Evolutionary conservation across 2,113 vertebrate genomes (phyloP).

Genomic region (Dolichotis patagonum): DNA sequence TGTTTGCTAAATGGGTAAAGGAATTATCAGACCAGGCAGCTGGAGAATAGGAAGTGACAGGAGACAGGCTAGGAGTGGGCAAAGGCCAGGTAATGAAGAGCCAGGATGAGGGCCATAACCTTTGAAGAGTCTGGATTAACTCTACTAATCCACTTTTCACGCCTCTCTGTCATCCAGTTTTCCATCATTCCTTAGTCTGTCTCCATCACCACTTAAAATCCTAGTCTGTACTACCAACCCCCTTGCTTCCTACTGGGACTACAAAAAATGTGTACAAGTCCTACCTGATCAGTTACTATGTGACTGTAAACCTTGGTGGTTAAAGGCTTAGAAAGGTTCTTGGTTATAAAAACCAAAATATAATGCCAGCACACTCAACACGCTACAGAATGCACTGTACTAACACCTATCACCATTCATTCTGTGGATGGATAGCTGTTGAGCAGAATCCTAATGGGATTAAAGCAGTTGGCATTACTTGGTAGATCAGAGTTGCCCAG

Average conservation of each 20-base stretch:
- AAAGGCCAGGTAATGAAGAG: not conserved
- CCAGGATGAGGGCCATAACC: not conserved
- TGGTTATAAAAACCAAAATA: not conserved
- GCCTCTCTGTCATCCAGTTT: not conserved
- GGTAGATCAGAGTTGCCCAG: not conserved
- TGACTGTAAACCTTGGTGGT: not conserved
- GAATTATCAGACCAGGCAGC: not conserved
- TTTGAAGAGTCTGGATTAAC: not conserved
- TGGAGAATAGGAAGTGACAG: no score
- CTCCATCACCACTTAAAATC: not conserved
- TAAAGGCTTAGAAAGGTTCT: not conserved
- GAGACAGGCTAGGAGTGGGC: not conserved
- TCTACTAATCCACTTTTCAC: not conserved
- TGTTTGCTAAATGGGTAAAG: slow-evolving; percentile 17
- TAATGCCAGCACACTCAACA: not conserved
- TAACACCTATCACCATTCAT: not conserved
- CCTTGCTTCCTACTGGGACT: not conserved
- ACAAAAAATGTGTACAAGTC: not conserved
- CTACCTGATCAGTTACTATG: not conserved
- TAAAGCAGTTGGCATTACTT: not conserved
- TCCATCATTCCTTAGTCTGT: not conserved
- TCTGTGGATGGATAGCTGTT: not conserved
- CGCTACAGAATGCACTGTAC: not conserved
- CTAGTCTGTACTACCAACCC: not conserved
- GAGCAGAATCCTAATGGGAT: not conserved